Conservation (phyloP, 2,113 vertebrate genomes). For the Otus sunia region DNA sequence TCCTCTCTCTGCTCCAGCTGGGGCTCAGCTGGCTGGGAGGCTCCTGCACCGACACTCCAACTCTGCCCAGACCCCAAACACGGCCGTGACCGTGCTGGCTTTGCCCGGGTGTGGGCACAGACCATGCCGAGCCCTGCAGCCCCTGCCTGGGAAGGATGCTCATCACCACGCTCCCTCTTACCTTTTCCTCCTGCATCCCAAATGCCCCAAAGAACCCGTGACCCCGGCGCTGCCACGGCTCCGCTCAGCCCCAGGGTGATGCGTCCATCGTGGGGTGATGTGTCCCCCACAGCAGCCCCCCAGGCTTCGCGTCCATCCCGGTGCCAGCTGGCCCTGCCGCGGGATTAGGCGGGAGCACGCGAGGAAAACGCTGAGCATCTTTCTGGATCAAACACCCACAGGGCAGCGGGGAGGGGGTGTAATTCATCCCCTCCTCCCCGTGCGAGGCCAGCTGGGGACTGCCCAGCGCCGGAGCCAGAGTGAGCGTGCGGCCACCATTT, state of each 20-base stretch:
- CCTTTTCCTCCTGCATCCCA: background rate
- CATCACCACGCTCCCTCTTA: rapidly evolving
- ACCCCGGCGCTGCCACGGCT: rapidly evolving
- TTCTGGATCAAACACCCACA: background rate
- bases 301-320: background rate
- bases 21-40: background rate
- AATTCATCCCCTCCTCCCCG: background rate
- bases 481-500: background rate
- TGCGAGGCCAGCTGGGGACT: background rate
- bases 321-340: background rate
- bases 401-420: background rate
- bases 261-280: no score
- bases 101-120: background rate
- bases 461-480: background rate
- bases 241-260: rapidly evolving
- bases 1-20: background rate
- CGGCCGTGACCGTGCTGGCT: rapidly evolving
- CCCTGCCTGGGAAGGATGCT: background rate
- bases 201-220: background rate
- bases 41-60: background rate
- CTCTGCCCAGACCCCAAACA: background rate
- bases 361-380: background rate
- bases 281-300: background rate
- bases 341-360: background rate
- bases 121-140: background rate